Evolutionary conservation across 2,888 invertebrate species (phyloP).

Genomic region (Drosophila prostipennis): DNA sequence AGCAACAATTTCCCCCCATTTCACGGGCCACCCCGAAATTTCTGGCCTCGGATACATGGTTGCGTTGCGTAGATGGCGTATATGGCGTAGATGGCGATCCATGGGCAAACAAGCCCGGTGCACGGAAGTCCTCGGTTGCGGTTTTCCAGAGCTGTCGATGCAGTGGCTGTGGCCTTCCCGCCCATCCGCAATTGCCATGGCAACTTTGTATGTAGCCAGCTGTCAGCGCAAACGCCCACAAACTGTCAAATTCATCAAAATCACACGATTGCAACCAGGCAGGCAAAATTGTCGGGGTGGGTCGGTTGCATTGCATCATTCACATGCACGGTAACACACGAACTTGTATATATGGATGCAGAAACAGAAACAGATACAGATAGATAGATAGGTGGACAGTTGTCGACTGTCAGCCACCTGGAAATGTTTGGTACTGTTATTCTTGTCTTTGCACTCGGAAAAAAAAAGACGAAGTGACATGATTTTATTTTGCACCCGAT

Average conservation of each 20-base stretch:
- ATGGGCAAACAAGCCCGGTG: conserved; percentile 73
- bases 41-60: conserved; percentile 2
- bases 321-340: conserved; percentile 13
- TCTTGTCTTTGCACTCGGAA: conserved; percentile 12
- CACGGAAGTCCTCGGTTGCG: conserved; percentile 77
- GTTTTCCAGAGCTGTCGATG: conserved; percentile 62
- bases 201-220: conserved; percentile 53
- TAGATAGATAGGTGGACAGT: conserved; percentile 54
- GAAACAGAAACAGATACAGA: conserved; percentile 13
- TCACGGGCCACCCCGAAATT: not conserved
- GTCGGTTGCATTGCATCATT: not conserved
- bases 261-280: conserved; percentile 73
- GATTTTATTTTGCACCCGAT: too few relatives aligned
- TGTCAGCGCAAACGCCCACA: conserved; percentile 83
- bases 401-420: conserved; percentile 71
- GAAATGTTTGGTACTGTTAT: conserved; percentile 59
- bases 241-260: conserved; percentile 83
- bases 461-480: not conserved
- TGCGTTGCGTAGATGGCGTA: conserved; percentile 8
- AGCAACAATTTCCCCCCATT: conserved; percentile 63
- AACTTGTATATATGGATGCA: not conserved
- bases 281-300: conserved; percentile 1
- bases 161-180: conserved; percentile 24
- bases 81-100: conserved; percentile 26
- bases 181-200: conserved; percentile 32